Percentiles rank a stretch among this genome's conserved stretches.
Conservation (phyloP, 2,113 vertebrate species). For the Syrmaticus mikado region DNA sequence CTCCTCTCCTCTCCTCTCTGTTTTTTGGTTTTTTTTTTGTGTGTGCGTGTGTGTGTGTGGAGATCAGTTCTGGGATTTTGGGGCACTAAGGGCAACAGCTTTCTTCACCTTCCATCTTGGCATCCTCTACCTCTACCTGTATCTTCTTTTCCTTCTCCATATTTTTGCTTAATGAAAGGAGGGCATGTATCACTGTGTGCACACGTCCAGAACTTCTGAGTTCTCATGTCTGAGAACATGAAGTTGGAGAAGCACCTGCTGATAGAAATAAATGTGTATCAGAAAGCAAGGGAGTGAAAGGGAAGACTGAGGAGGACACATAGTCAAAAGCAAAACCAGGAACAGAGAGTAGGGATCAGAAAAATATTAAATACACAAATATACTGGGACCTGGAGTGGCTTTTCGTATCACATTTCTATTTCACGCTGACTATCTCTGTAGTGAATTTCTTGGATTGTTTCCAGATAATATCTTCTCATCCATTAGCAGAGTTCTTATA, state of each 20-base stretch:
- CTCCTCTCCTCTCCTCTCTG: too few relatives aligned
- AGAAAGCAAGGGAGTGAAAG: background rate
- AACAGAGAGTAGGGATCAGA: background rate
- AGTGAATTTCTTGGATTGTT: background rate
- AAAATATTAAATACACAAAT: background rate
- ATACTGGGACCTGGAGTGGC: background rate
- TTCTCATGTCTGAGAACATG: accelerated
- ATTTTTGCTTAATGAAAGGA: background rate
- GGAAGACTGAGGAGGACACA: background rate
- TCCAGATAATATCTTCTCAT: background rate
- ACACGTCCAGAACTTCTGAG: background rate
- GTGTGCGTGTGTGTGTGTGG: background rate
- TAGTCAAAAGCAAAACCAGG: background rate
- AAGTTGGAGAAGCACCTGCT: background rate
- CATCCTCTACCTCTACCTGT: background rate
- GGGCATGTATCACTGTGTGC: background rate
- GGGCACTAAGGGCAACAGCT: accelerated
- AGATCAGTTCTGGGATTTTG: background rate
- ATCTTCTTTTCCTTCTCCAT: background rate
- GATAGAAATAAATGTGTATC: background rate
- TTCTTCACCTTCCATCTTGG: background rate
- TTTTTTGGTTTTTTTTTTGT: too few relatives aligned
- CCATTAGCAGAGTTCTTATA: background rate
- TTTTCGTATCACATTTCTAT: conserved; percentile 18
- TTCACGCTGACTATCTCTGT: background rate